Conservation (phyloP, 2,797 vertebrate genomes). For the Amazona ochrocephala region DNA sequence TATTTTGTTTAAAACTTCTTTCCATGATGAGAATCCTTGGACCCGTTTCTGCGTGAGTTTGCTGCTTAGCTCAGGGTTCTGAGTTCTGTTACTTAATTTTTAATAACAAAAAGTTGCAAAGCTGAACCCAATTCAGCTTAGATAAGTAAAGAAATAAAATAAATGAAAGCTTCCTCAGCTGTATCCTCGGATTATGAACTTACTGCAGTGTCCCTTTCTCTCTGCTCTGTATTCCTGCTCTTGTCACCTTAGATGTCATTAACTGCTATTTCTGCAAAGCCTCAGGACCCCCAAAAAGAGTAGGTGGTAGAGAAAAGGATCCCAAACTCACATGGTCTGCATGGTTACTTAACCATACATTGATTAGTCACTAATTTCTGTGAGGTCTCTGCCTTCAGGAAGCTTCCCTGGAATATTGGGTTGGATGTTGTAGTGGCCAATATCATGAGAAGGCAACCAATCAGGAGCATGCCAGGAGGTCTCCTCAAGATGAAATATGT, state of each 20-base stretch:
- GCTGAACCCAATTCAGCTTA: neutral
- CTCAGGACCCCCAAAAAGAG: neutral
- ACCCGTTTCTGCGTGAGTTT: fast-evolving
- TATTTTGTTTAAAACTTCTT: neutral
- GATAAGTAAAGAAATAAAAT: neutral
- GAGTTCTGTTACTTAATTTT: neutral
- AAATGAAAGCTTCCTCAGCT: neutral
- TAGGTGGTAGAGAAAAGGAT: neutral
- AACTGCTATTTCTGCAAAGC: neutral
- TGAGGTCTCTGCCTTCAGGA: neutral
- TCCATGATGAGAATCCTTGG: neutral
- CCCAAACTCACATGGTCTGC: neutral
- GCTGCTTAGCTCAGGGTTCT: neutral
- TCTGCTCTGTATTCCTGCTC: neutral
- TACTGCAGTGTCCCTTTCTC: neutral
- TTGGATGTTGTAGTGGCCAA: too few species aligned
- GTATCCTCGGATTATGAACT: neutral
- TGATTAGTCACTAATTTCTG: neutral
- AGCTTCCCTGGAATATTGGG: neutral
- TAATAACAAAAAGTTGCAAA: neutral
- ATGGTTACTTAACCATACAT: neutral
- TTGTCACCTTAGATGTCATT: neutral
- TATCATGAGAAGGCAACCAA: fast-evolving
- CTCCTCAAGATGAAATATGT: neutral
- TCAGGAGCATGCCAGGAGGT: fast-evolving